These are phyloP conservation scores for Parasteatoda lunata DNA, from an alignment of 2,888 invertebrate genomes.

Conservation along the genomic window DNA sequence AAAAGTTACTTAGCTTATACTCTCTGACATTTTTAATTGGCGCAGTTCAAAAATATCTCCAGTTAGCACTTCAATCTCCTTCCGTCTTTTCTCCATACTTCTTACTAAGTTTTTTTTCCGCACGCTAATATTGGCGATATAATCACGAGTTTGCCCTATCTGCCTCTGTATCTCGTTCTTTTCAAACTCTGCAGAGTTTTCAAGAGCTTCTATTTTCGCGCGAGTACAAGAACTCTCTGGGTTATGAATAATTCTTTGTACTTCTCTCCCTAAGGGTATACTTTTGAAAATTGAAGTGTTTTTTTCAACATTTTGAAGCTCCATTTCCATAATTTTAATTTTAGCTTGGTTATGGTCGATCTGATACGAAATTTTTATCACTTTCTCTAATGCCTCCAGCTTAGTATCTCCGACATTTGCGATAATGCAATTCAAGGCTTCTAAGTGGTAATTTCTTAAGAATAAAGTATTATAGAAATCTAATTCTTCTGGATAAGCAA, in stretches of 20 bases:
- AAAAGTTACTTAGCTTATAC: too few species aligned
- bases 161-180: conserved; percentile 31
- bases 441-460: conserved; percentile 21
- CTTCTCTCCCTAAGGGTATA: conserved; percentile 26
- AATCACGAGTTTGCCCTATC: conserved; percentile 13
- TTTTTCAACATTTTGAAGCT: neutral
- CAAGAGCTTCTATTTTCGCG: conserved; percentile 28
- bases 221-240: conserved; percentile 10
- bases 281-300: conserved; percentile 9
- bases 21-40: conserved; percentile 1
- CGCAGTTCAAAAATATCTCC: conserved; percentile 36
- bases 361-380: conserved; percentile 9
- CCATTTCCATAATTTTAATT: conserved; percentile 1
- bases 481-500: conserved; percentile 22
- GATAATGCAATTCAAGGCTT: conserved; percentile 19
- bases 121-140: neutral
- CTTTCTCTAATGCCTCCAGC: neutral
- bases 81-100: conserved; percentile 18
- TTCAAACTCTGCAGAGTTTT: conserved; percentile 24
- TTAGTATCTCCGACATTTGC: conserved; percentile 4
- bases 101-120: conserved; percentile 38
- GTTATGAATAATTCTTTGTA: conserved; percentile 36
- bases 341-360: conserved; percentile 20
- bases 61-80: conserved; percentile 43
- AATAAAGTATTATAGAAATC: conserved; percentile 12